Evolutionary conservation across 2,888 invertebrate genomes (phyloP), one percentile per base, ranked within the genome.

Genomic region (Acanthosoma haemorrhoidale): DNA sequence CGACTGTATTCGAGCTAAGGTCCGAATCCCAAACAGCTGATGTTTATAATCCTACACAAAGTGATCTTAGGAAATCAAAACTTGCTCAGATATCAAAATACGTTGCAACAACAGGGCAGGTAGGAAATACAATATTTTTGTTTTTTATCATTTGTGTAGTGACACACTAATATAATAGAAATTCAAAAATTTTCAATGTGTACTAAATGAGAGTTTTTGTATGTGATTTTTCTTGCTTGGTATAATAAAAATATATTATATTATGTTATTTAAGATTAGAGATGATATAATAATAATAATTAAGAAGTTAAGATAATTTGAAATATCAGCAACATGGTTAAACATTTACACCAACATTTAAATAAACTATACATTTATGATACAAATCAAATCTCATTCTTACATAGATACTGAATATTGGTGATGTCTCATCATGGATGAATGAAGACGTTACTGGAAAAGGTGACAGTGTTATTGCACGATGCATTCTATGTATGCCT

Each of bases 401-500:
- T 32, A 75, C 76, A 15, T 78, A 93, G 84, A 90, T 91, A 3
- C 83, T 96, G 5, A 96, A 96, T 81, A 95, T 96, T 77, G 90
- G 91, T 2, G 92, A 96, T 79, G 92, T 94, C 8, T 85, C 85
- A 3, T 85, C 88, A 3, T 94, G 93, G 93, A 84, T 90, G 71
- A 86, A 77, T 77, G 82, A 86, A 75, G 87, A 86, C 73, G 70
- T 83, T 76, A 80, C 82, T 72, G 85, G 87, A 77, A 81, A 82
- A 5, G 86, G 85, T 29, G 89, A 89, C 77, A 88, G 87, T 0
- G 87, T 87, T 67, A 84, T 85, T 69, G 89, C 89, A 36, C 85
- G 87, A 71, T 92, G 91, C 36, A 91, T 95, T 79, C 85, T 96
- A 2, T 94, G 94, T 77, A 93, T 95, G 90, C 94, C 95, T 4